These are phyloP conservation scores for Pocota personata DNA, from an alignment of 2,888 invertebrate species.

Conservation along the genomic window DNA sequence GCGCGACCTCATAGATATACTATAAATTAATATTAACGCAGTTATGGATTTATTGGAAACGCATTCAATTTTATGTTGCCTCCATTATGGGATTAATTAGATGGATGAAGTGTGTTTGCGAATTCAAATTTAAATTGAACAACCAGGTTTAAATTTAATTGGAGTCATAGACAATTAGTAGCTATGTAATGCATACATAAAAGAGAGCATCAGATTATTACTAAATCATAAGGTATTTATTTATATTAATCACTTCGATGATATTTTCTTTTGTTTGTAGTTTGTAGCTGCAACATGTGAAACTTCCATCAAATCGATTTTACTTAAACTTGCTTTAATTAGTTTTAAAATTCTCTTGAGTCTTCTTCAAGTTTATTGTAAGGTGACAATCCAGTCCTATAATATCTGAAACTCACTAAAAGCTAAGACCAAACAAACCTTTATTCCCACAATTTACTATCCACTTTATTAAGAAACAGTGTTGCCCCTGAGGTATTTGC, in stretches of 20 bases:
- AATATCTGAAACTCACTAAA: neutral
- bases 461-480: neutral
- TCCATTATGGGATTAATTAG: neutral
- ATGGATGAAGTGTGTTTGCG: slow-evolving; percentile 12
- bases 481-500: neutral
- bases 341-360: no score
- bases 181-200: slow-evolving; percentile 6
- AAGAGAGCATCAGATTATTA: neutral
- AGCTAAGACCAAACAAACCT: neutral
- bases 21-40: slow-evolving; percentile 17
- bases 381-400: neutral
- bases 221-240: no score
- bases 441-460: neutral
- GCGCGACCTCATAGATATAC: slow-evolving; percentile 24
- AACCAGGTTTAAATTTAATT: slow-evolving; percentile 8
- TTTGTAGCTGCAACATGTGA: no score
- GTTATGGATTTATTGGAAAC: slow-evolving; percentile 48
- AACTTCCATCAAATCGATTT: no score
- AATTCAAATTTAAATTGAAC: slow-evolving; percentile 19
- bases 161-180: slow-evolving; percentile 3
- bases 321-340: no score
- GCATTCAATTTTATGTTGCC: slow-evolving; percentile 37
- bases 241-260: no score
- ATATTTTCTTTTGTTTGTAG: neutral
- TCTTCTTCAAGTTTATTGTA: neutral